A percentile compares a stretch with the other conserved stretches of the same genome.
These are phyloP conservation scores for Pelagia noctiluca DNA, from an alignment of 30 jellyfish, hydroid and myxozoan species.

Conservation along the genomic window DNA sequence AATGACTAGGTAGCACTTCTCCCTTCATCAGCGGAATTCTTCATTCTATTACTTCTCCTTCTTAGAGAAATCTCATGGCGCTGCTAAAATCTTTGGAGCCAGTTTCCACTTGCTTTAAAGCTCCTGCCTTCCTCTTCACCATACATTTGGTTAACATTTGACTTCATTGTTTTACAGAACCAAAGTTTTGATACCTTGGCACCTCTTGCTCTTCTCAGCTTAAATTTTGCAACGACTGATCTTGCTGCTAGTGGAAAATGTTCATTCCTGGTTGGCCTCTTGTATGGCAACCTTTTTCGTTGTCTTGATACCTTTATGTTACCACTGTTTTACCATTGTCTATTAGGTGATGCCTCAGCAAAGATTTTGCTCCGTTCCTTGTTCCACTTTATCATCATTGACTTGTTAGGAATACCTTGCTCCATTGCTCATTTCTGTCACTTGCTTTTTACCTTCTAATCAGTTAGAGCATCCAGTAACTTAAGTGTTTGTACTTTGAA, in stretches of 20 bases:
- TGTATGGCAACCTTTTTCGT: neutral
- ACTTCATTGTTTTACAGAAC: too few species aligned
- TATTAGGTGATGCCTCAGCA: neutral
- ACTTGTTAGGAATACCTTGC: neutral
- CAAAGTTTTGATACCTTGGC: too few species aligned
- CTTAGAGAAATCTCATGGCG: neutral
- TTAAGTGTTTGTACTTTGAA: conserved; percentile 18
- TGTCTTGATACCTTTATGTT: conserved; percentile 1
- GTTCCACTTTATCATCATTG: conserved; percentile 24
- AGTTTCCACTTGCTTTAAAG: too few species aligned
- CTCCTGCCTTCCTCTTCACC: neutral
- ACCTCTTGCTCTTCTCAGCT: conserved; percentile 17
- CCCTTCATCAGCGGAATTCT: neutral
- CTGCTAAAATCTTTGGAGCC: neutral
- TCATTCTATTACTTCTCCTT: neutral
- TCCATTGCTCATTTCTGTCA: too few species aligned
- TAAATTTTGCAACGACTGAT: neutral
- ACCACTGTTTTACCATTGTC: neutral
- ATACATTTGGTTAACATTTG: neutral
- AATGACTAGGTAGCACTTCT: neutral
- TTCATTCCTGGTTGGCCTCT: neutral
- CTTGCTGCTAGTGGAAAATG: too few species aligned
- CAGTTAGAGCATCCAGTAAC: neutral
- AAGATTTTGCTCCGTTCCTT: conserved; percentile 15
- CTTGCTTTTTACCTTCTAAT: neutral